Evolutionary conservation across 2,888 invertebrate species (phyloP), one percentile per base, ranked within the genome.

Genomic region (Azorinus chamasolen): DNA sequence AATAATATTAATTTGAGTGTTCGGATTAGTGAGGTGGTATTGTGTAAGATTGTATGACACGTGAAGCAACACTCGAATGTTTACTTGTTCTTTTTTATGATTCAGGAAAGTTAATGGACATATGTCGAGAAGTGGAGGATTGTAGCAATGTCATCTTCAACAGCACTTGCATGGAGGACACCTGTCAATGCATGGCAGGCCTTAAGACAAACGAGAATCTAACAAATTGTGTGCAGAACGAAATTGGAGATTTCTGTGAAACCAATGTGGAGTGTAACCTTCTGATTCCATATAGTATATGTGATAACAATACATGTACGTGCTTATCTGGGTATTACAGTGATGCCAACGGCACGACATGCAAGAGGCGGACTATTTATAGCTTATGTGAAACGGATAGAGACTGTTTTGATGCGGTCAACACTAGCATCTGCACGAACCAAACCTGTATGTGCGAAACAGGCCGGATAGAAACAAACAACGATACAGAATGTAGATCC

Each of bases 121-220:
- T 25, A 1, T 79, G 79, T 37, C 4, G 3, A 8, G 8, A 14
- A 1, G 55, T 63, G 20, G 27, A 5, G 3, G 79, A 72, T n/a
- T 79, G 78, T 43, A 22, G 14, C 0, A 43, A 32, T n/a, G 65
- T 64, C 5, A 74, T 74, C 43, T 43, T 61, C 24, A 63, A 75
- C 53, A 72, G 61, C 25, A 27, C 59, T 2, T 79, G 79, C 45
- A 41, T 22, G 8, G 39, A 62, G 12, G 51, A 50, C 18, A 37
- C 50, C 5, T 88, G 88, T 64, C 72, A 74, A 20, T 88, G 88
- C 68, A 25, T 59, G 1, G 74, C 70, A 8, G 88, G 87, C 8
- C 83, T 65, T 48, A 83, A 81, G 64, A 6, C 64, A 25, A 81
- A 84, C 62, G 63, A 43, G 4, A 18, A 39, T 22, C 53, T 39